Evolutionary conservation across 2,113 vertebrate species (phyloP).

Genomic region (Eclectus roratus): DNA sequence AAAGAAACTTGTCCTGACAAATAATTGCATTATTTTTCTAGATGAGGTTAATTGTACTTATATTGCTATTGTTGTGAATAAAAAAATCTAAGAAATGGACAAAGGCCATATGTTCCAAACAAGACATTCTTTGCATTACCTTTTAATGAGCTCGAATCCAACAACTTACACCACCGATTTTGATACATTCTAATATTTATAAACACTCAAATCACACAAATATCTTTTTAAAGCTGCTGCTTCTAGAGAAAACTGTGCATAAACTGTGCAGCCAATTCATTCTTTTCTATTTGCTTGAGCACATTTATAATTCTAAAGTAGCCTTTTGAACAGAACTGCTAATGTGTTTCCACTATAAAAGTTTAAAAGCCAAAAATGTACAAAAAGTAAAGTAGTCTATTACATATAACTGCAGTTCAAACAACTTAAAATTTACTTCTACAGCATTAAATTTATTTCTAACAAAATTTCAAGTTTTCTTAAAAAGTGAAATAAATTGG

Average conservation of each 20-base stretch:
- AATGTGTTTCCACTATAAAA: not conserved
- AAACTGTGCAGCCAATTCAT: not conserved
- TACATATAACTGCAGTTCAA: not conserved
- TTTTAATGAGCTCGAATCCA: not conserved
- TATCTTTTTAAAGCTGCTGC: not conserved
- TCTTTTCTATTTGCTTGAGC: not conserved
- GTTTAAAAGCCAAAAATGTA: not conserved
- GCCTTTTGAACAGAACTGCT: not conserved
- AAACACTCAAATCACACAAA: not conserved
- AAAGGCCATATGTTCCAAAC: not conserved
- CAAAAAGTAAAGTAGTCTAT: not conserved
- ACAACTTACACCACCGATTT: not conserved
- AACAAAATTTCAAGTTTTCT: not conserved
- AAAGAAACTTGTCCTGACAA: not conserved
- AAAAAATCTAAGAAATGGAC: not conserved
- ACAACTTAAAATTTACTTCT: not conserved
- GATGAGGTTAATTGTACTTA: not conserved
- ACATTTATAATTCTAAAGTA: constrained; percentile 1
- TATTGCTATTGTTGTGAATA: not conserved
- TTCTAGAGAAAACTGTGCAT: not conserved
- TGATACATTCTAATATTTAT: not conserved
- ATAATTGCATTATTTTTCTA: not conserved
- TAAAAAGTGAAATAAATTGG: not conserved
- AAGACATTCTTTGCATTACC: not conserved
- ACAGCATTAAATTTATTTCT: not conserved